phyloP scores from a whole-genome alignment of 1,140 invertebrate species.

The Magallana gigas region DNA sequence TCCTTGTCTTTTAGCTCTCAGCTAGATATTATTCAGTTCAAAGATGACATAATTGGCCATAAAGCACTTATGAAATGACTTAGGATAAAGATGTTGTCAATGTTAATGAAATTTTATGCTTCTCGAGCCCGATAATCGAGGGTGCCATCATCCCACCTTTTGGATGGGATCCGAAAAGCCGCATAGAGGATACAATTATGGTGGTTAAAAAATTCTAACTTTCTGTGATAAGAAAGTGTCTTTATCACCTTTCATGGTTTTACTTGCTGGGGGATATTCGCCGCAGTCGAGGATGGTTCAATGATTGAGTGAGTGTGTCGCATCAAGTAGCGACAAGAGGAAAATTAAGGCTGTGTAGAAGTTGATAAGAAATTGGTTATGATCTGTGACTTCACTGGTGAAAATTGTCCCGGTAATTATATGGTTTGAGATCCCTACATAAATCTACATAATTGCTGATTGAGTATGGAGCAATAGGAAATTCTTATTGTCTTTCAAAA shows the following conservation, averaged over 20 bases:
- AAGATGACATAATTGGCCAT: constrained; percentile 39
- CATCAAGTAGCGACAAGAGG: constrained; percentile 31
- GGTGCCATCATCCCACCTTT: constrained; percentile 28
- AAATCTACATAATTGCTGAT: constrained; percentile 48
- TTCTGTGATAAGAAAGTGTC: constrained; percentile 20
- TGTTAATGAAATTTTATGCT: constrained; percentile 41
- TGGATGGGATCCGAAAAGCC: constrained; percentile 31
- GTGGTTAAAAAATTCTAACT: constrained; percentile 17
- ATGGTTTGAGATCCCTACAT: constrained; percentile 29
- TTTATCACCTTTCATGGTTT: constrained; percentile 31
- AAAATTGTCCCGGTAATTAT: constrained; percentile 44
- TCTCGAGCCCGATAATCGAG: constrained; percentile 30
- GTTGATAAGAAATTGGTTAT: constrained; percentile 48
- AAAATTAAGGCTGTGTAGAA: constrained; percentile 37
- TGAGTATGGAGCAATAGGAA: constrained; percentile 44
- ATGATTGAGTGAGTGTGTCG: constrained; percentile 21
- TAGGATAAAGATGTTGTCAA: constrained; percentile 41
- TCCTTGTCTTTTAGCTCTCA: constrained; percentile 40
- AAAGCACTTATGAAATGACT: constrained; percentile 42
- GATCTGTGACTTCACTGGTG: constrained; percentile 41
- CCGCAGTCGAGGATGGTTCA: neutral
- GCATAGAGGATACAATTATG: constrained; percentile 28
- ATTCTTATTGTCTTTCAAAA: constrained; percentile 39
- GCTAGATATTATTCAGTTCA: constrained; percentile 39
- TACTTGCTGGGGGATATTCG: constrained; percentile 32